Conservation (phyloP, 2,797 vertebrate species). For the Varecia variegata region DNA sequence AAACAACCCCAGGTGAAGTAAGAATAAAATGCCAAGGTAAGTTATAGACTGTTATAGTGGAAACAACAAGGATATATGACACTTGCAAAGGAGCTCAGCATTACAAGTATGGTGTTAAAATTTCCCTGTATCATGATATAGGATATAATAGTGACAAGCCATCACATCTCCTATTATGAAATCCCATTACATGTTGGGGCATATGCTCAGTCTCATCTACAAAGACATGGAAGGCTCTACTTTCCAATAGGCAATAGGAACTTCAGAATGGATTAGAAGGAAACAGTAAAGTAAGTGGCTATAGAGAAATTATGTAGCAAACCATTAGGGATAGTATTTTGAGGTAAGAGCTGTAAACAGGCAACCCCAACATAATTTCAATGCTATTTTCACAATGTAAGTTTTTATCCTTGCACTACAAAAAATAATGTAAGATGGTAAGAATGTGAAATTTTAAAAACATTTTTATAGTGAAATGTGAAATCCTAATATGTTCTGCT, state of each 20-base stretch:
- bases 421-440: slow-evolving; percentile 17
- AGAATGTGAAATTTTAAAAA: slow-evolving; percentile 16
- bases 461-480: slow-evolving; percentile 46
- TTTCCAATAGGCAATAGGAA: not conserved
- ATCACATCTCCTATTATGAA: slow-evolving; percentile 16
- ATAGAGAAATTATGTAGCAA: slow-evolving; percentile 13
- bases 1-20: not conserved
- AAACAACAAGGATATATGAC: not conserved
- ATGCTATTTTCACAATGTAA: slow-evolving; percentile 29
- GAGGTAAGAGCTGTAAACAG: not conserved
- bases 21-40: not conserved
- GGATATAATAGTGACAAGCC: slow-evolving; percentile 18
- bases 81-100: not conserved
- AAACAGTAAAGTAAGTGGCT: not conserved
- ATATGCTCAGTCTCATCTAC: slow-evolving; percentile 19
- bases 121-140: not conserved
- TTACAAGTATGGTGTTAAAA: not conserved
- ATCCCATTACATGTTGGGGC: not conserved
- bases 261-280: not conserved
- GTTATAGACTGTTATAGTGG: not conserved
- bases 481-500: slow-evolving; percentile 5
- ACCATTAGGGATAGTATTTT: not conserved
- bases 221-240: not conserved
- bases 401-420: slow-evolving; percentile 13
- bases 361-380: not conserved